Evolutionary conservation across 2,113 vertebrate species (phyloP).

Genomic region (Zapornia atra): DNA sequence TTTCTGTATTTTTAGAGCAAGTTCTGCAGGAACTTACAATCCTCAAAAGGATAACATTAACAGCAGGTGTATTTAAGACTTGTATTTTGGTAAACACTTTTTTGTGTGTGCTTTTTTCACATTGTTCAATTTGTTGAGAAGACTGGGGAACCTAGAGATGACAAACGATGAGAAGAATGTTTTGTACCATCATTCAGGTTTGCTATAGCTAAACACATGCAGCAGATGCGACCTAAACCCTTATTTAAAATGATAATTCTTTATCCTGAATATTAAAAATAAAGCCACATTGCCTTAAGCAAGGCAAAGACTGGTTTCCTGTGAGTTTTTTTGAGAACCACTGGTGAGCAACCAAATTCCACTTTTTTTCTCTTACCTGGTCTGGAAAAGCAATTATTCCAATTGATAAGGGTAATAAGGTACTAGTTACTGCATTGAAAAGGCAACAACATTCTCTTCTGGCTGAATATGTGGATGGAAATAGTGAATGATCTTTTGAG

Average conservation of each 20-base stretch:
- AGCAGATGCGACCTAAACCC: not conserved
- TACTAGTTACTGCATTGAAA: not conserved
- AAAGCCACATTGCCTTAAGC: not conserved
- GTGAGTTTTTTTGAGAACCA: not conserved
- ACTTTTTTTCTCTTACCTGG: not conserved
- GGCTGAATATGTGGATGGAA: not conserved
- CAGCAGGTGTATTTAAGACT: not conserved
- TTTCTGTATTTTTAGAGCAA: not conserved
- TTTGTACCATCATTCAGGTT: not conserved
- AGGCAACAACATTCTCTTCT: not conserved
- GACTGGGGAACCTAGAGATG: not conserved
- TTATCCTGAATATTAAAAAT: not conserved
- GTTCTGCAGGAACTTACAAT: not conserved
- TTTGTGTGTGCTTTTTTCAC: not conserved
- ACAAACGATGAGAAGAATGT: not conserved
- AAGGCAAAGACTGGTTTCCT: not conserved
- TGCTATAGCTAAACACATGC: not conserved
- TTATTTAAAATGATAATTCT: not conserved
- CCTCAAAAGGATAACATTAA: not conserved
- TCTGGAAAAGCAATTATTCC: not conserved
- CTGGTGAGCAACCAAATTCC: not conserved
- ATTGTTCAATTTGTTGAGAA: not conserved
- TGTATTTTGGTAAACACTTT: not conserved
- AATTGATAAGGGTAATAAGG: not conserved
- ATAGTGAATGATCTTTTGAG: not conserved